phyloP scores from a whole-genome alignment of 2,113 vertebrate genomes.

The Scytalopus superciliaris region DNA sequence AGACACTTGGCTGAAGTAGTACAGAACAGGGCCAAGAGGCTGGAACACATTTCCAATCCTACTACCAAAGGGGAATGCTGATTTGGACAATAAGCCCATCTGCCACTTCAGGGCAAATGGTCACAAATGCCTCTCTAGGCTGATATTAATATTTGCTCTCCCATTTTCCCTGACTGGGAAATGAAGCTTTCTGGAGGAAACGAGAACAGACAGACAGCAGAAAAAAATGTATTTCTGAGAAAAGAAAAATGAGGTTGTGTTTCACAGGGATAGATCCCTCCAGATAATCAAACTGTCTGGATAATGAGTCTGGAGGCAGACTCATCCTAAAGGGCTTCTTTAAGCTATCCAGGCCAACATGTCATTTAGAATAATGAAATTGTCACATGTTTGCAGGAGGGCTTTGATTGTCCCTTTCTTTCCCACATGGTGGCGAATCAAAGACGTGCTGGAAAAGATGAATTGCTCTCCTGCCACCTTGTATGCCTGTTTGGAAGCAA shows the following conservation, averaged over 20 bases:
- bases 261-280: background rate
- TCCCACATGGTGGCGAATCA: background rate
- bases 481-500: background rate
- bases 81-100: background rate
- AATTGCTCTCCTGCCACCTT: background rate
- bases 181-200: constrained; percentile 17
- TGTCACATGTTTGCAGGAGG: background rate
- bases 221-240: background rate
- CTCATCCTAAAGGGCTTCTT: background rate
- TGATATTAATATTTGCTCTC: background rate
- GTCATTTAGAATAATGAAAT: constrained; percentile 18
- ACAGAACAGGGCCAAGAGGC: background rate
- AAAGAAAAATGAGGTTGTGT: constrained; percentile 26
- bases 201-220: background rate
- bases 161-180: background rate
- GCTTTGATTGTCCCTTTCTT: background rate
- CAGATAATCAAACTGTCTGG: constrained; percentile 1
- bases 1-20: background rate
- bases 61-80: background rate
- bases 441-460: background rate
- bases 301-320: constrained; percentile 18
- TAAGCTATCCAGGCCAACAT: background rate
- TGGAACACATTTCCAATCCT: background rate
- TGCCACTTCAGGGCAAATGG: background rate
- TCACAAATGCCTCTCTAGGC: background rate